Conservation (phyloP, 2,888 invertebrate genomes). For the Drosophila lutescens region DNA sequence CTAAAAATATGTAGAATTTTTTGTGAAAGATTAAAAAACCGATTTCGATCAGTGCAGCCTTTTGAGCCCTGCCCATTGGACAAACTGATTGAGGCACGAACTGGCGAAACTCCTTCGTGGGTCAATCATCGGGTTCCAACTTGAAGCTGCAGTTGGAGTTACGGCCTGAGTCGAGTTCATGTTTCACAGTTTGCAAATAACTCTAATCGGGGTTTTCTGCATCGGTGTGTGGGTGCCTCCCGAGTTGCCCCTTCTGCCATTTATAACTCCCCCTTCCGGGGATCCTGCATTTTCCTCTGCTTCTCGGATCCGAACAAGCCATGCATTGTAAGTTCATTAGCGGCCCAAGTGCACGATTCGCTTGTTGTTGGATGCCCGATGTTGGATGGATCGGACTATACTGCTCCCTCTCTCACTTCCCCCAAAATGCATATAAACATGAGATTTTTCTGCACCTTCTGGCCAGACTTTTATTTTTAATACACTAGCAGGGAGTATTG, state of each 20-base stretch:
- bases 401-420: constrained; percentile 13
- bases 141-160: constrained; percentile 7
- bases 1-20: too few species aligned
- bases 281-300: constrained; percentile 41
- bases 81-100: constrained; percentile 58
- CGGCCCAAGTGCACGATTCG: constrained; percentile 77
- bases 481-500: constrained; percentile 1
- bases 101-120: constrained; percentile 54
- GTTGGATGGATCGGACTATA: constrained; percentile 26
- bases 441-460: constrained; percentile 60
- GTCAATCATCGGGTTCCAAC: constrained; percentile 62
- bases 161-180: constrained; percentile 54
- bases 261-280: constrained; percentile 2
- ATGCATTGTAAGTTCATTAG: constrained; percentile 82
- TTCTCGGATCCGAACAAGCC: constrained; percentile 57
- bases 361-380: constrained; percentile 38
- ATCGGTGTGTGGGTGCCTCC: constrained; percentile 29
- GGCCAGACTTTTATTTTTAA: constrained; percentile 7
- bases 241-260: neutral
- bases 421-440: constrained; percentile 78
- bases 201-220: constrained; percentile 23
- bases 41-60: constrained; percentile 10
- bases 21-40: neutral
- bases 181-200: constrained; percentile 65
- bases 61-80: constrained; percentile 50